phyloP scores from a whole-genome alignment of 2,797 vertebrate species.

The Balearica regulorum region DNA sequence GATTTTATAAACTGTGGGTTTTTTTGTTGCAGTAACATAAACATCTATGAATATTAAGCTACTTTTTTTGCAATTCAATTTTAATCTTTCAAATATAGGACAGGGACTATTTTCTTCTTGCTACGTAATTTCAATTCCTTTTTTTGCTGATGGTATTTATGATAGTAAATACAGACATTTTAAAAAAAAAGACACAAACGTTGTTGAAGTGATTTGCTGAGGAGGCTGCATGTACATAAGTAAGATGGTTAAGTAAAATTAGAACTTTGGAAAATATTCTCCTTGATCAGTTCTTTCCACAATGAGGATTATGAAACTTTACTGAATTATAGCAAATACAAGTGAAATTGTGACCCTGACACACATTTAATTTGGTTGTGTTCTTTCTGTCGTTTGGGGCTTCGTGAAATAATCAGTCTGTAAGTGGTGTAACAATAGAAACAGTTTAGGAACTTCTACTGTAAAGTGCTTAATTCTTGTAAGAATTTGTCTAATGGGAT shows the following conservation, averaged over 20 bases:
- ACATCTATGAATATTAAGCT: conserved; percentile 19
- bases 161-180: not conserved
- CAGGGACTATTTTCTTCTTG: not conserved
- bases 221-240: not conserved
- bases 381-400: not conserved
- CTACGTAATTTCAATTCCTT: not conserved
- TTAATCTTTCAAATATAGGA: not conserved
- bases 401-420: not conserved
- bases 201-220: not conserved
- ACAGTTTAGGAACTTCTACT: not conserved
- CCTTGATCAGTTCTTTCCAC: not conserved
- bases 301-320: not conserved
- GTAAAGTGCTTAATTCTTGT: not conserved
- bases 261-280: not conserved
- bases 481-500: not conserved
- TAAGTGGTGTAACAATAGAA: not conserved
- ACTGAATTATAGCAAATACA: not conserved
- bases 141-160: not conserved
- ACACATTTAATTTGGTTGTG: not conserved
- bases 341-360: not conserved
- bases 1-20: conserved; percentile 25
- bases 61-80: conserved; percentile 1
- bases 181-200: not conserved
- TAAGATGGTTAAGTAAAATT: not conserved
- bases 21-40: not conserved